Conservation (phyloP, 2,888 invertebrate genomes). For the Acronicta leporina region DNA sequence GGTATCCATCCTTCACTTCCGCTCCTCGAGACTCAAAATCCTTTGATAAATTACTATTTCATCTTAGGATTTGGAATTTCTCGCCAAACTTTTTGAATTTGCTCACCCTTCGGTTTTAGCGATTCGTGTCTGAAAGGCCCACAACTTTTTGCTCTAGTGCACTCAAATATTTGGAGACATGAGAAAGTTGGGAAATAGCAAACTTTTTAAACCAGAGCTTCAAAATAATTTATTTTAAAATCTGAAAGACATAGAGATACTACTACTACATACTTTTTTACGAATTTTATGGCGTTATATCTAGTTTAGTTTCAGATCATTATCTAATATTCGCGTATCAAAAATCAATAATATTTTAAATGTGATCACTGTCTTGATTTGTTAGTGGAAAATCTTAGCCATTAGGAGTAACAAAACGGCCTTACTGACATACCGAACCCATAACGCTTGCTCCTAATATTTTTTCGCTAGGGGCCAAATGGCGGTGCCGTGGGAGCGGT, state of each 20-base stretch:
- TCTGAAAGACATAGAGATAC: too few relatives aligned
- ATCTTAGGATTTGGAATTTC: conserved; percentile 83
- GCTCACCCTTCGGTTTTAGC: conserved; percentile 70
- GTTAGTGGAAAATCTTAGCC: background rate
- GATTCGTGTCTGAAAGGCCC: conserved; percentile 40
- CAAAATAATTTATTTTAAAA: too few relatives aligned
- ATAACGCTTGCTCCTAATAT: conserved; percentile 30
- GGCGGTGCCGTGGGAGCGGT: conserved; percentile 72
- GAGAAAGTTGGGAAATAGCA: conserved; percentile 13
- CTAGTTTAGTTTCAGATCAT: background rate
- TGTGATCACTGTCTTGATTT: conserved; percentile 1
- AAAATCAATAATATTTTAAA: background rate
- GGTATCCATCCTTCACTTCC: conserved; percentile 77
- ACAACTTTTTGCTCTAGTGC: conserved; percentile 27
- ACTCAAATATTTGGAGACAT: conserved; percentile 22
- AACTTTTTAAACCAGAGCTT: background rate
- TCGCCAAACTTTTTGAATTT: conserved; percentile 75
- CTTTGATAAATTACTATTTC: conserved; percentile 89
- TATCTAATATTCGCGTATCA: too few relatives aligned
- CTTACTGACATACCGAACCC: conserved; percentile 27
- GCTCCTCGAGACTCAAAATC: conserved; percentile 82
- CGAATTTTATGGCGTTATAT: too few relatives aligned
- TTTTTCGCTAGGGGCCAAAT: conserved; percentile 57
- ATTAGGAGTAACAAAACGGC: background rate
- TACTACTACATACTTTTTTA: too few relatives aligned